Evolutionary conservation across 2,113 vertebrate species (phyloP), one percentile per base, ranked within the genome.

Genomic region (Paradisaea rubra): DNA sequence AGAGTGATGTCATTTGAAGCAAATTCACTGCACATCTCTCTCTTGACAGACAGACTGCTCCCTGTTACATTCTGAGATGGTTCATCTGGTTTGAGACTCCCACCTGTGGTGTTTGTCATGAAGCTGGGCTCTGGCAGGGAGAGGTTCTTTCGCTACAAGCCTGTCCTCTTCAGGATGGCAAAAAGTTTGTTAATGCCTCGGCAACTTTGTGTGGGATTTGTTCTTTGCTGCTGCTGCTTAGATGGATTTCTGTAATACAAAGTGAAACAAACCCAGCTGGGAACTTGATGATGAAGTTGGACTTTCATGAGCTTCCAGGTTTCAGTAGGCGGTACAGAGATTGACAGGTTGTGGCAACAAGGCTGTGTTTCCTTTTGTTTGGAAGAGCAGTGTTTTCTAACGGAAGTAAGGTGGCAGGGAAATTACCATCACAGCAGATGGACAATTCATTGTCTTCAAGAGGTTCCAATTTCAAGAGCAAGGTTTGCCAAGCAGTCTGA

Each of bases 101-200:
- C 31, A 35, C 13, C 22, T 50, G 50, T 18, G 13, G 4, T 5
- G 3, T 53, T 74, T 15, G 25, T 53, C 13, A 1, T 4, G 31
- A n/a, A 33, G 70, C 31, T 1, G 6, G 22, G 8, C 53, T 65
- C 30, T 59, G 39, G 42, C 30, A 39, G 18, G 28, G 45, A 13
- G 12, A 41, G 19, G 7, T 42, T 69, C 30, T 44, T 87, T 16
- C 0, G 1, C 53, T 24, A 6, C 15, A 6, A 20, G 6, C 63
- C 59, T 70, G 28, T 53, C 31, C 30, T 11, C 22, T 65, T 65
- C 21, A 11, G 57, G n/a, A 15, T 5, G 24, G 22, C 50, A 19
- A 11, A 57, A 30, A 49, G n/a, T 7, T 8, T 31, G 19, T 21
- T 39, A 44, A 0, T 24, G 13, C 28, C 54, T 37, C 6, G 0